Conservation (phyloP, 2,888 invertebrate species). For the Psylliodes chrysocephalus region DNA sequence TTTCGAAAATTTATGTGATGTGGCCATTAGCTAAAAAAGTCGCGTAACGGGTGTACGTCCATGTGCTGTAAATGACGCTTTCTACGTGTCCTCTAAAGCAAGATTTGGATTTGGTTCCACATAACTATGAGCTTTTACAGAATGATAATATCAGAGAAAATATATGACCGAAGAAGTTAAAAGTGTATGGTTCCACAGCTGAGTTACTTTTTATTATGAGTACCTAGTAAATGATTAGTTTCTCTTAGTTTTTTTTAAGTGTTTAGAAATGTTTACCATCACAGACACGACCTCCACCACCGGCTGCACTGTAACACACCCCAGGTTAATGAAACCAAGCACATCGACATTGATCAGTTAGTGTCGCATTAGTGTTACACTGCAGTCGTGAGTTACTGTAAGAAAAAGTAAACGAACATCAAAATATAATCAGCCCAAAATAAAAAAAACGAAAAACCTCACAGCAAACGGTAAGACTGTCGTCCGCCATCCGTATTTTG, state of each 20-base stretch:
- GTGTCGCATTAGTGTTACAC: conserved; percentile 65
- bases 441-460: conserved; percentile 63
- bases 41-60: no score
- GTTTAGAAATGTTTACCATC: conserved; percentile 33
- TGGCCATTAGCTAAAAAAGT: no score
- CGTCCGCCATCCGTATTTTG: conserved; percentile 50
- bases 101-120: no score
- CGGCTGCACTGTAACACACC: conserved; percentile 64
- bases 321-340: conserved; percentile 62
- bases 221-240: not conserved
- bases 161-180: no score
- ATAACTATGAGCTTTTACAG: no score
- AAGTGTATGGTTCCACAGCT: not conserved
- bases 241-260: not conserved
- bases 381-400: conserved; percentile 64
- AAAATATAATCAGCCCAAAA: conserved; percentile 64
- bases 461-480: conserved; percentile 63
- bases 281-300: conserved; percentile 59
- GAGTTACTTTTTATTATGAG: not conserved
- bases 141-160: no score
- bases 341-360: conserved; percentile 63
- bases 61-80: no score
- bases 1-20: no score
- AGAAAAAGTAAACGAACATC: conserved; percentile 62
- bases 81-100: no score